phyloP scores from a whole-genome alignment of 2,113 vertebrate species.

The Petrocephalus microphthalmus region DNA sequence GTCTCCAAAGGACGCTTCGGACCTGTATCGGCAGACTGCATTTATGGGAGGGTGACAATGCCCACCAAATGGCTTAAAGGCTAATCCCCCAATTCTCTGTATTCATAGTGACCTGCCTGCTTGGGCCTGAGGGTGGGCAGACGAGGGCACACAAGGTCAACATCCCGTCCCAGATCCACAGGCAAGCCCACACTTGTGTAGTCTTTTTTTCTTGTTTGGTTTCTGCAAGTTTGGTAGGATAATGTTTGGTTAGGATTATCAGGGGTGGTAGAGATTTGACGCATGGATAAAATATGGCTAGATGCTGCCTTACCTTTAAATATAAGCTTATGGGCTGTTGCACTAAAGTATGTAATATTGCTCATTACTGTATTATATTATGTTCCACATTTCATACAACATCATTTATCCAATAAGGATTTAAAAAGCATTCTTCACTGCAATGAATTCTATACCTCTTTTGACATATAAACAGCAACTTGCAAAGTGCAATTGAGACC shows the following conservation, averaged over 20 bases:
- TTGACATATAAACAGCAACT: neutral
- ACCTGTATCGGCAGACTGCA: slow-evolving; percentile 72
- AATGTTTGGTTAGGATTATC: slow-evolving; percentile 42
- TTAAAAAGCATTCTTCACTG: neutral
- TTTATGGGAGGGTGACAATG: slow-evolving; percentile 69
- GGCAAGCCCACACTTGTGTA: slow-evolving; percentile 50
- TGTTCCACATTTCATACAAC: neutral
- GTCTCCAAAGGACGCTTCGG: slow-evolving; percentile 53
- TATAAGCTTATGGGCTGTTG: neutral
- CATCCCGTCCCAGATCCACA: slow-evolving; percentile 61
- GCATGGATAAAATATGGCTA: neutral
- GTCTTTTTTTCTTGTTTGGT: slow-evolving; percentile 41
- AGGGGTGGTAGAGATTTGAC: slow-evolving; percentile 21
- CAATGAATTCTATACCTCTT: neutral
- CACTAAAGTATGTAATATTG: neutral
- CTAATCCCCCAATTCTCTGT: slow-evolving; percentile 76
- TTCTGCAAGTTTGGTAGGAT: slow-evolving; percentile 32
- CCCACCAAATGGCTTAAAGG: slow-evolving; percentile 71
- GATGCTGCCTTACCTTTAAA: neutral
- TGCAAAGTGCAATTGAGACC: neutral
- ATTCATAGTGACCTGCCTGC: slow-evolving; percentile 69
- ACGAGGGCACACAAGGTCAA: slow-evolving; percentile 59
- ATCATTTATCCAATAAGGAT: neutral
- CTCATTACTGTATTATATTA: neutral
- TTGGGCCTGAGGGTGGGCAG: slow-evolving; percentile 59